phyloP scores from a whole-genome alignment of 2,888 invertebrate genomes.

The Mythimna pallens region DNA sequence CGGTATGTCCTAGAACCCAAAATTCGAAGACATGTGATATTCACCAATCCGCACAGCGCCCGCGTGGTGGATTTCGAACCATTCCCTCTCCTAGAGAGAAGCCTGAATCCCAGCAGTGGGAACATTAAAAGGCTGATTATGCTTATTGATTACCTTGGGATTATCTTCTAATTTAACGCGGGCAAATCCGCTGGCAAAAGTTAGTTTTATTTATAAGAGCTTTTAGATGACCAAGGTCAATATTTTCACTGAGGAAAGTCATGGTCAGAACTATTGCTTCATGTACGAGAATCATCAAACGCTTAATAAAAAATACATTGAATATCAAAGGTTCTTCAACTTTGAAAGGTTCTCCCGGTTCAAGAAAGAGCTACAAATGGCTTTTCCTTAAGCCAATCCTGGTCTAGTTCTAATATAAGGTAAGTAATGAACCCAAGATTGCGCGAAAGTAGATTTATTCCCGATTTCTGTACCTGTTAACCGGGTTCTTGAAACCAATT shows the following conservation, averaged over 20 bases:
- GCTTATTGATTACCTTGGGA: too few species aligned
- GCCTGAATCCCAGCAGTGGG: too few species aligned
- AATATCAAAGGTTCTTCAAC: constrained; percentile 6
- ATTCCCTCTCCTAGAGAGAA: too few species aligned
- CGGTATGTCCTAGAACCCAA: too few species aligned
- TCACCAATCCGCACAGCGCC: too few species aligned
- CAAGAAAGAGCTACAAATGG: constrained; percentile 28
- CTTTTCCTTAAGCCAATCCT: constrained; percentile 33
- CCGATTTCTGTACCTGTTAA: constrained; percentile 46
- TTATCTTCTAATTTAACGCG: too few species aligned
- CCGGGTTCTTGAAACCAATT: constrained; percentile 57
- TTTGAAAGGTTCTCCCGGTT: constrained; percentile 14
- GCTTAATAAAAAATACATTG: constrained; percentile 17
- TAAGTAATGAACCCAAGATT: constrained; percentile 50
- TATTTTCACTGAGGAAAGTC: not conserved
- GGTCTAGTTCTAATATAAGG: constrained; percentile 37
- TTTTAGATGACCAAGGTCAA: constrained; percentile 6
- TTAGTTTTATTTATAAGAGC: too few species aligned
- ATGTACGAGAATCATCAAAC: constrained; percentile 1
- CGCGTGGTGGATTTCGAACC: too few species aligned
- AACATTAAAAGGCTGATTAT: too few species aligned
- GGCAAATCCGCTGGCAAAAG: too few species aligned
- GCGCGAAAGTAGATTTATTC: constrained; percentile 54
- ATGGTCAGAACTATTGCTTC: not conserved
- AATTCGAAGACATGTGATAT: too few species aligned